Evolutionary conservation across 2,888 invertebrate genomes (phyloP).

Genomic region (Junonia oenone): DNA sequence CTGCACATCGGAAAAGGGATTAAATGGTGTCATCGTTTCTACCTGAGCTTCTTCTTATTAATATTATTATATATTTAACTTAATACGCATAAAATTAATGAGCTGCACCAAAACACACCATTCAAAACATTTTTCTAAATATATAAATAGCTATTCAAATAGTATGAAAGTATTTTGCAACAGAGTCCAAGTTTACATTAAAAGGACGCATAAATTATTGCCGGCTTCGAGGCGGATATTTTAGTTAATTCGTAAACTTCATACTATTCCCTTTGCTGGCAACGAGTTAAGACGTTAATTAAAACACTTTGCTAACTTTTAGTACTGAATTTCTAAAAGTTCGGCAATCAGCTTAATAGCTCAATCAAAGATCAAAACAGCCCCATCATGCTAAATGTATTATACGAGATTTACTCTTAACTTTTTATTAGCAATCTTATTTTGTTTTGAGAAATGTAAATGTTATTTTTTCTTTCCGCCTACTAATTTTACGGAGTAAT

Average conservation of each 20-base stretch:
- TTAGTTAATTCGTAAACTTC: slow-evolving; percentile 75
- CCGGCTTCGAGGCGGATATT: slow-evolving; percentile 51
- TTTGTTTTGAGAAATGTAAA: not conserved
- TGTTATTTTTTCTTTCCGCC: not conserved
- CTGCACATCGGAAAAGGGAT: too few species aligned
- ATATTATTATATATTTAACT: too few species aligned
- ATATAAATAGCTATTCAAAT: too few species aligned
- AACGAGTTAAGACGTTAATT: slow-evolving; percentile 73
- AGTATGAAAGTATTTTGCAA: slow-evolving; percentile 7
- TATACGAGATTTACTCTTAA: slow-evolving; percentile 6
- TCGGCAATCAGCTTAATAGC: slow-evolving; percentile 72
- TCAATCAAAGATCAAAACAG: slow-evolving; percentile 74
- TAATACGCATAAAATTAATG: too few species aligned
- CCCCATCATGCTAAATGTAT: slow-evolving; percentile 19
- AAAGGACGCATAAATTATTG: slow-evolving; percentile 31
- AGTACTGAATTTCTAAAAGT: slow-evolving; percentile 73
- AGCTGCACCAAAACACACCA: too few species aligned
- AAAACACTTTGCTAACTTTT: slow-evolving; percentile 75
- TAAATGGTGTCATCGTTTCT: too few species aligned
- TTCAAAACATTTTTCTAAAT: too few species aligned
- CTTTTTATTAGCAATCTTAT: slow-evolving; percentile 2
- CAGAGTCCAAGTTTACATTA: slow-evolving; percentile 23
- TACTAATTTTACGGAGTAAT: too few species aligned
- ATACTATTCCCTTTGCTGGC: slow-evolving; percentile 61
- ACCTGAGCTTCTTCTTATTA: too few species aligned